Percentiles rank a stretch among this genome's conserved stretches.
These are phyloP conservation scores for Callyntrura sp. DNA, from an alignment of 2,888 invertebrate genomes.

Conservation along the genomic window DNA sequence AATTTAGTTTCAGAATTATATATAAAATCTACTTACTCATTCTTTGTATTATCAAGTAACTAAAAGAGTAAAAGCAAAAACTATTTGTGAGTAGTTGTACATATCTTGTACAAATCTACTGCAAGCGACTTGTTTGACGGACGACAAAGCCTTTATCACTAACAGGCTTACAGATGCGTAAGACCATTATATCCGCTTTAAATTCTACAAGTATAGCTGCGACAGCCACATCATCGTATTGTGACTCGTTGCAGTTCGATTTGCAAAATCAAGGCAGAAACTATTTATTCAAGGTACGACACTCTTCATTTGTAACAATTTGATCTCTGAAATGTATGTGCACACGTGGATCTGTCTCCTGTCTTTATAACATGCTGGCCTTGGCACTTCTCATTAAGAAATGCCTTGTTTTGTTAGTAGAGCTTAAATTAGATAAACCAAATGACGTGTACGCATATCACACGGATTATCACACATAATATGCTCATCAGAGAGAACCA, in stretches of 20 bases:
- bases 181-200: constrained; percentile 73
- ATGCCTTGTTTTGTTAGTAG: too few species aligned
- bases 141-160: neutral
- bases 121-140: constrained; percentile 32
- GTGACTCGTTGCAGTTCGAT: constrained; percentile 77
- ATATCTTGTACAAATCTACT: neutral
- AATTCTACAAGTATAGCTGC: constrained; percentile 70
- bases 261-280: constrained; percentile 74
- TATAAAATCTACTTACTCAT: neutral
- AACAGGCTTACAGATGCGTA: constrained; percentile 69
- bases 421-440: too few species aligned
- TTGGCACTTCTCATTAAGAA: too few species aligned
- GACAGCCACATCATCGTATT: constrained; percentile 63
- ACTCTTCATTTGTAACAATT: neutral
- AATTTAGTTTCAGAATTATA: neutral
- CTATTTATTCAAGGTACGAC: constrained; percentile 72
- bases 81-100: neutral
- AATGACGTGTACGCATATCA: neutral
- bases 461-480: neutral
- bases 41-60: neutral
- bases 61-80: neutral
- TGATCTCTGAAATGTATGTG: neutral
- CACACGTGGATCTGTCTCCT: too few species aligned
- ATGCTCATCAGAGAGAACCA: neutral
- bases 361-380: too few species aligned